phyloP scores from a whole-genome alignment of 1,140 invertebrate genomes.

The Ylistrum balloti region DNA sequence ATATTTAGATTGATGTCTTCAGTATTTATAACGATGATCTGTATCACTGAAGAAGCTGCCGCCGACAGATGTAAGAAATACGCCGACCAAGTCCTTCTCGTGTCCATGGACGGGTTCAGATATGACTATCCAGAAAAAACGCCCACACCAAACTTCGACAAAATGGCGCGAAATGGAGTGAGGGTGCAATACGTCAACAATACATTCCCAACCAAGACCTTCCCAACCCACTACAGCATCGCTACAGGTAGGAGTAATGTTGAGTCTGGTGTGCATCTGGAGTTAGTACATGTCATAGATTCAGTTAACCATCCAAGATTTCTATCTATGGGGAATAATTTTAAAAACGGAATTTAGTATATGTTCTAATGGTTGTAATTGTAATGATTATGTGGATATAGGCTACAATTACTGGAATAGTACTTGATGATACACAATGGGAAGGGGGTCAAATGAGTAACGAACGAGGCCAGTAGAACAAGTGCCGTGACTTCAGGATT shows the following conservation, averaged over 20 bases:
- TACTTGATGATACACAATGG: too few relatives aligned
- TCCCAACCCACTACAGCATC: conserved; percentile 90
- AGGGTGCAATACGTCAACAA: conserved; percentile 71
- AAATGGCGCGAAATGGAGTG: conserved; percentile 24
- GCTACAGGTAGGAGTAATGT: conserved; percentile 87
- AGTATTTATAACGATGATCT: neutral
- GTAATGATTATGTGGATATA: too few relatives aligned
- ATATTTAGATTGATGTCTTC: neutral
- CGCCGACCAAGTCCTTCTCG: conserved; percentile 74
- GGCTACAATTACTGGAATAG: too few relatives aligned
- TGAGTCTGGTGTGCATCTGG: too few relatives aligned
- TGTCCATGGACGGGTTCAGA: conserved; percentile 81
- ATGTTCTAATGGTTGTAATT: too few relatives aligned
- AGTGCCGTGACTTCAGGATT: too few relatives aligned
- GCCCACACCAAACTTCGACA: conserved; percentile 52
- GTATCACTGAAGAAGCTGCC: neutral
- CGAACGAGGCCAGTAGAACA: too few relatives aligned
- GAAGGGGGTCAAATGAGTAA: too few relatives aligned
- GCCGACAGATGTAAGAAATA: conserved; percentile 6
- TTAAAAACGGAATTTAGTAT: too few relatives aligned
- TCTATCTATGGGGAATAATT: too few relatives aligned
- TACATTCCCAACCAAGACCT: conserved; percentile 89
- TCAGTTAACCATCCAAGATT: too few relatives aligned
- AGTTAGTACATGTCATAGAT: too few relatives aligned
- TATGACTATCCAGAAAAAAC: conserved; percentile 77